Base-by-base conservation (phyloP, 2,888 invertebrate genomes). In the Trachelus tabidus region DNA sequence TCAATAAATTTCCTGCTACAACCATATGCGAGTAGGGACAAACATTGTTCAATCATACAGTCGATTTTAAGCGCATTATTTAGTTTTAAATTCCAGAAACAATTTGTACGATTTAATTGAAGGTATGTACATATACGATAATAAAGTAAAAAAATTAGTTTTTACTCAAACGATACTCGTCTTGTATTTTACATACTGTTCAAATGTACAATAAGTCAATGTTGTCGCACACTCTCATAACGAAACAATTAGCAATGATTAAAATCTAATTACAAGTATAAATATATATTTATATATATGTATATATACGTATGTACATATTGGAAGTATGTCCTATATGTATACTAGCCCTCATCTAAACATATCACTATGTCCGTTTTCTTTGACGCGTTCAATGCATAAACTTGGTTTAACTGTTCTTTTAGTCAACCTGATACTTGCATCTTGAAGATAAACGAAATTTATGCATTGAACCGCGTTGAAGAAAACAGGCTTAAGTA, bases 141-240 rank as follows among this genome's bases (percentile, higher is more conserved):
- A 23, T 56, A 56, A 56, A 56, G 23, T 56, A 56, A 33, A 31
- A 71, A 71, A 71, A 71, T 33, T 11, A 31, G 30, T 34, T 34
- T 33, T 34, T 31, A 71, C 31, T 71, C 34, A 68, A 77, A 77
- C 73, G 79, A 33, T 71, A 33, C 71, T 80, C 56, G 56, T 75
- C 12, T 56, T 69, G 40, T 75, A 74, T 76, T 34, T 80, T 69
- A 76, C 35, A 40, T 35, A n/a, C 12, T 73, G 40, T 34, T 56
- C 35, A 74, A 75, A 77, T 78, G 75, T 79, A 75, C 56, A 80
- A 76, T 80, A 81, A 77, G 33, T 33, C 34, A 73, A 74, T 79
- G 37, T 2, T 35, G 75, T 80, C 35, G 68, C 35, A 80, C 31
- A 74, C 37, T 23, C 12, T 68, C 6, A 69, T 75, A 75, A 68